Percentiles rank a stretch among this genome's conserved stretches.
Conservation (phyloP, 1,140 invertebrate species). For the Apis mellifera region Amel_HAv3.1 CM009935.2:8904501-8905000, state of each 20-base stretch:
- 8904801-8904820: slow-evolving; percentile 12
- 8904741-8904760: too few relatives aligned
- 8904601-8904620: not conserved
- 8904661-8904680: too few relatives aligned
- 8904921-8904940: not conserved
- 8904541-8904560: too few relatives aligned
- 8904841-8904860: slow-evolving; percentile 30
- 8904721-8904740: too few relatives aligned
- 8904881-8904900: slow-evolving; percentile 8
- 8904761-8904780: not conserved
- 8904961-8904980: slow-evolving; percentile 11
- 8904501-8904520: not conserved
- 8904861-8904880: not conserved
- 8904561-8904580: too few relatives aligned
- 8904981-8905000: not conserved
- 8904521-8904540: not conserved
- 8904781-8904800: not conserved
- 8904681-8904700: not conserved
- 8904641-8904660: not conserved
- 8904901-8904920: not conserved
- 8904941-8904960: not conserved
- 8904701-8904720: not conserved
- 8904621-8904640: not conserved
- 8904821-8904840: not conserved
- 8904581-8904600: not conserved